A percentile compares a stretch with the other conserved stretches of the same genome.
Evolutionary conservation across 2,797 vertebrate species (phyloP).

Genomic region (Nannoperca australis): DNA sequence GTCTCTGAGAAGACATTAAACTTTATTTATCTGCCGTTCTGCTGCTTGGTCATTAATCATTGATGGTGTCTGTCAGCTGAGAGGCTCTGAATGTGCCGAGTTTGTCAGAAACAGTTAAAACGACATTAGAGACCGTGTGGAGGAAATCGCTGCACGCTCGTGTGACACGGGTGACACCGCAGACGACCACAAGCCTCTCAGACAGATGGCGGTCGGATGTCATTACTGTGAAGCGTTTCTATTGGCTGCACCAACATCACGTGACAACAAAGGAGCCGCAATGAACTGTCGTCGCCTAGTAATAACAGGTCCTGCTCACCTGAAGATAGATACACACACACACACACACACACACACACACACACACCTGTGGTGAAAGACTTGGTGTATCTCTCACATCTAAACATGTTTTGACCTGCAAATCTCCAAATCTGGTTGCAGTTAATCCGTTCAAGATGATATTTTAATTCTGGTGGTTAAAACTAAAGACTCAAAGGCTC

Average conservation of each 20-base stretch:
- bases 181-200: not conserved
- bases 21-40: constrained; percentile 9
- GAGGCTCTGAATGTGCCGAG: not conserved
- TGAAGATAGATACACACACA: not conserved
- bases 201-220: not conserved
- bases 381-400: too few species aligned
- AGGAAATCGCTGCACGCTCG: constrained; percentile 8
- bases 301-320: not conserved
- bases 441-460: too few species aligned
- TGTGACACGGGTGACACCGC: not conserved
- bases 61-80: not conserved
- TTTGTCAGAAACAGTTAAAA: constrained; percentile 9
- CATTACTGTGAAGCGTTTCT: not conserved
- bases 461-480: too few species aligned
- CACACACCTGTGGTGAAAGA: too few species aligned
- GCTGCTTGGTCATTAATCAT: constrained; percentile 17
- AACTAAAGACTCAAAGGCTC: too few species aligned
- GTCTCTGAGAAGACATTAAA: not conserved
- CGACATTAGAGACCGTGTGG: not conserved
- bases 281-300: not conserved
- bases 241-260: not conserved
- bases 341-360: not conserved
- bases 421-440: too few species aligned
- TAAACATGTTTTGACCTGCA: too few species aligned
- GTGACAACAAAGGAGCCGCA: not conserved